Evolutionary conservation across 2,888 invertebrate species (phyloP).

Genomic region (Philaethria dido): DNA sequence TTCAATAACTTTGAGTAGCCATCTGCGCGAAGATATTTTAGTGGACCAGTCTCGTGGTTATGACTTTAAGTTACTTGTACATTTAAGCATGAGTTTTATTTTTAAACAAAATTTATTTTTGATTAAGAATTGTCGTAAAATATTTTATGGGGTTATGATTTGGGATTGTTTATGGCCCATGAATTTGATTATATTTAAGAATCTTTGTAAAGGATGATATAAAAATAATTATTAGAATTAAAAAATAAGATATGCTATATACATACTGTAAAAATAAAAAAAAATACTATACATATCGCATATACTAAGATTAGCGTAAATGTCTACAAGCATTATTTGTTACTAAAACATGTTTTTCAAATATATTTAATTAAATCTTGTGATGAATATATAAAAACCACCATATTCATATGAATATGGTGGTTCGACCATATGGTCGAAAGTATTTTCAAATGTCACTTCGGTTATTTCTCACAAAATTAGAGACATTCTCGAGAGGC

Average conservation of each 20-base stretch:
- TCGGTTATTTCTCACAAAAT: no score
- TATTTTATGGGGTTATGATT: background rate
- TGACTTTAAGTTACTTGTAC: background rate
- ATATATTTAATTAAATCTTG: no score
- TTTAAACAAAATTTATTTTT: background rate
- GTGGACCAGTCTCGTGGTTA: background rate
- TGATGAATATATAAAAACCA: no score
- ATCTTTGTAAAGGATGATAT: background rate
- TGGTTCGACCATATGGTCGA: no score
- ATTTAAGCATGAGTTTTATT: background rate
- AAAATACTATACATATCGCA: no score
- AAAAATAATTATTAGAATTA: background rate
- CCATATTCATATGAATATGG: no score
- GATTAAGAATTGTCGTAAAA: background rate
- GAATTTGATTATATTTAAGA: background rate
- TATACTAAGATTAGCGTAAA: no score
- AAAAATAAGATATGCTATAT: background rate
- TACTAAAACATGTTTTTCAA: no score
- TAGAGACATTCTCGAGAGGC: no score
- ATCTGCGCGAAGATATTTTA: background rate
- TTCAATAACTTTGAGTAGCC: conserved; percentile 4
- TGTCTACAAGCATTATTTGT: no score
- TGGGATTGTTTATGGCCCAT: background rate
- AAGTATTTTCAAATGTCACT: no score
- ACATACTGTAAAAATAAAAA: no score